Percentiles rank a stretch among this genome's conserved stretches.
These are phyloP conservation scores for Bombus ignitus DNA, from an alignment of 1,140 invertebrate genomes.

Conservation along the genomic window DNA sequence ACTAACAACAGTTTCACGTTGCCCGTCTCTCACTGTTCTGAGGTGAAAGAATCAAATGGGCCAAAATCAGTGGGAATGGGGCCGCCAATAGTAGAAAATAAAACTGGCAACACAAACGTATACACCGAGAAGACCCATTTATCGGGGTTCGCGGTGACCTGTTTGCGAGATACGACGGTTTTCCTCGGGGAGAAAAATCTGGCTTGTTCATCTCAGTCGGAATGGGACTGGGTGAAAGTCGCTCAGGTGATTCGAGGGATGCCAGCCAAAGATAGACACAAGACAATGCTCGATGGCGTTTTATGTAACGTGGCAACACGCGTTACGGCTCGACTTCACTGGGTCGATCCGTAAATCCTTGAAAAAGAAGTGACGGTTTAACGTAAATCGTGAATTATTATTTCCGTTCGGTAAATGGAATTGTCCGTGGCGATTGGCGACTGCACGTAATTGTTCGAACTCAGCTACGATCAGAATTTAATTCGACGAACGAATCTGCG, in stretches of 20 bases:
- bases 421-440: neutral
- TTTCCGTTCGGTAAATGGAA: neutral
- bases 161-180: neutral
- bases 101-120: neutral
- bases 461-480: neutral
- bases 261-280: conserved; percentile 53
- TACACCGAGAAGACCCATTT: neutral
- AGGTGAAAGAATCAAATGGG: conserved; percentile 60
- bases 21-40: conserved; percentile 4
- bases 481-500: neutral
- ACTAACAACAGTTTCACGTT: conserved; percentile 16
- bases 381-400: neutral
- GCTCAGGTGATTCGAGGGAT: conserved; percentile 52
- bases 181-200: conserved; percentile 20
- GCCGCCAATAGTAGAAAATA: conserved; percentile 22
- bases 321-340: neutral
- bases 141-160: neutral
- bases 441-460: neutral
- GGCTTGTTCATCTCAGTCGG: conserved; percentile 30
- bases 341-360: conserved; percentile 14
- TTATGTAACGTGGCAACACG: conserved; percentile 55
- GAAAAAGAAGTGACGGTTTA: neutral
- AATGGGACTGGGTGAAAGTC: conserved; percentile 61
- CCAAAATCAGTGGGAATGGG: neutral
- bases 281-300: conserved; percentile 60